These are phyloP conservation scores for Microtus obscurus DNA, from an alignment of 2,797 vertebrate species.

Conservation along the genomic window DNA sequence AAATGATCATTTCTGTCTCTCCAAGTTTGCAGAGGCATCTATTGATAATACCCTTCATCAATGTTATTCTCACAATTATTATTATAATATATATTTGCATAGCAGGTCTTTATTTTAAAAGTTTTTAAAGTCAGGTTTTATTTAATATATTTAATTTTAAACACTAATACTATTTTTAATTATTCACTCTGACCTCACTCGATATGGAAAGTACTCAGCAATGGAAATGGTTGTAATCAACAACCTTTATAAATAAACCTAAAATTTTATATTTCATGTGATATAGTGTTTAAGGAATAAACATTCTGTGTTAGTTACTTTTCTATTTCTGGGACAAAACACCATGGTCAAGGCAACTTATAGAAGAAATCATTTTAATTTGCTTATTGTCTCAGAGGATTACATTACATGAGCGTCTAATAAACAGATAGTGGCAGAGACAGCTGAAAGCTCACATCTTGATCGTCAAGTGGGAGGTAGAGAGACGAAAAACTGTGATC, in stretches of 20 bases:
- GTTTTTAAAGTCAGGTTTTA: background rate
- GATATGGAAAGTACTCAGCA: background rate
- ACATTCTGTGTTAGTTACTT: background rate
- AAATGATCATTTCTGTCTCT: background rate
- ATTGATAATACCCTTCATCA: background rate
- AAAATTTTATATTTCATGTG: background rate
- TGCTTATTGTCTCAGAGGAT: background rate
- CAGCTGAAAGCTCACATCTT: background rate
- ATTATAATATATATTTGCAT: background rate
- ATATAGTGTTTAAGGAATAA: background rate
- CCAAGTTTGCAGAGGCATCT: background rate
- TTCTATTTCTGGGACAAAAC: background rate
- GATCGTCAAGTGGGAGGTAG: background rate
- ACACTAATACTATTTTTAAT: background rate
- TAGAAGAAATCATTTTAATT: background rate
- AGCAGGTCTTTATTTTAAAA: background rate
- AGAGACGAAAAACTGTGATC: background rate
- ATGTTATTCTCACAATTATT: background rate
- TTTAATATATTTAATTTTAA: background rate
- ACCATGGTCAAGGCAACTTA: background rate
- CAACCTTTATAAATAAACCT: background rate
- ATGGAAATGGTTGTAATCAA: background rate
- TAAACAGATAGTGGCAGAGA: background rate
- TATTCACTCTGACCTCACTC: background rate
- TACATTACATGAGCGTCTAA: background rate